phyloP scores from a whole-genome alignment of 2,888 invertebrate species.

The Macropis europaea region DNA sequence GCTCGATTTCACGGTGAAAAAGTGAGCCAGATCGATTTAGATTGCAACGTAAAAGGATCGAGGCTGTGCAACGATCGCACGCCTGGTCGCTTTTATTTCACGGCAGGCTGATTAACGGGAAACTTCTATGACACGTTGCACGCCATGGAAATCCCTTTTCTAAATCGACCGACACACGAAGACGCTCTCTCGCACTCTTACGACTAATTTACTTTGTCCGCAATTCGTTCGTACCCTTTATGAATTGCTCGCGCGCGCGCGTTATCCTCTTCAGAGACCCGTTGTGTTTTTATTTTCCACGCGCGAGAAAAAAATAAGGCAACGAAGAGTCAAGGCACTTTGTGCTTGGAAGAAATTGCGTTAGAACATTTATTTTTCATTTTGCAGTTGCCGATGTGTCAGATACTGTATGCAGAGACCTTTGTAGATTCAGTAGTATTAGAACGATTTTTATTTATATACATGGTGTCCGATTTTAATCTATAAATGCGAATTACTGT shows the following conservation, averaged over 20 bases:
- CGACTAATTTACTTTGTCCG: slow-evolving; percentile 22
- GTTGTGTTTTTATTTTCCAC: not conserved
- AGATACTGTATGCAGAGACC: too few relatives aligned
- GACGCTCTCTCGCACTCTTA: slow-evolving; percentile 17
- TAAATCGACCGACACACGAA: slow-evolving; percentile 32
- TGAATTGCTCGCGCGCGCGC: not conserved
- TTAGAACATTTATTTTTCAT: too few relatives aligned
- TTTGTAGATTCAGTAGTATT: too few relatives aligned
- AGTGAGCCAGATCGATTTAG: slow-evolving; percentile 50
- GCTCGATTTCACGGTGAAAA: slow-evolving; percentile 51
- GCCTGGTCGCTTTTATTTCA: slow-evolving; percentile 52
- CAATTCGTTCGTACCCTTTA: slow-evolving; percentile 35
- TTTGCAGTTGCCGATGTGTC: too few relatives aligned
- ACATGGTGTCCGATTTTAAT: too few relatives aligned
- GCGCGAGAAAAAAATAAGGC: not conserved
- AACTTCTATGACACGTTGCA: slow-evolving; percentile 40
- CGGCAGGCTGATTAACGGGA: slow-evolving; percentile 58
- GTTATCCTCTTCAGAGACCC: not conserved
- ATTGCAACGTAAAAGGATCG: slow-evolving; percentile 54
- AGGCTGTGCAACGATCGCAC: slow-evolving; percentile 33
- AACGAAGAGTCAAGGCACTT: too few relatives aligned
- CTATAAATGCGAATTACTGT: too few relatives aligned
- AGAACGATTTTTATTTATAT: too few relatives aligned
- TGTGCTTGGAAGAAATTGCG: too few relatives aligned
- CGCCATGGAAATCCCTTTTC: slow-evolving; percentile 21